These are phyloP conservation scores for Dendrolimus pini DNA, from an alignment of 2,888 invertebrate species.

Conservation along the genomic window DNA sequence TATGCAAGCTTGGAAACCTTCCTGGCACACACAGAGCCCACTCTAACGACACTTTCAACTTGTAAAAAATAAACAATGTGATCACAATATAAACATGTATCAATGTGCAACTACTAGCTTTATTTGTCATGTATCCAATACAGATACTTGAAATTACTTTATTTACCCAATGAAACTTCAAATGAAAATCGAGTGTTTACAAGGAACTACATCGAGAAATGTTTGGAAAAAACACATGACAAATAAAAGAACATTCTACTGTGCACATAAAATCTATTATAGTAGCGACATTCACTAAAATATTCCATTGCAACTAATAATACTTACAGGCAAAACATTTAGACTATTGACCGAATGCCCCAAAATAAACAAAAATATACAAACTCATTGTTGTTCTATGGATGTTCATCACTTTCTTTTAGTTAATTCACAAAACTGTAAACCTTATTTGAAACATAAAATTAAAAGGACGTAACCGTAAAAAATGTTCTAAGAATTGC, in stretches of 20 bases:
- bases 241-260: constrained; percentile 7
- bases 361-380: constrained; percentile 13
- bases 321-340: constrained; percentile 36
- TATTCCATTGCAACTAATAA: constrained; percentile 25
- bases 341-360: constrained; percentile 41
- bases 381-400: constrained; percentile 2
- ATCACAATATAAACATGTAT: constrained; percentile 20
- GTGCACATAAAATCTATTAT: constrained; percentile 33
- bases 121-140: constrained; percentile 26
- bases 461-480: constrained; percentile 5
- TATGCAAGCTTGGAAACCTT: constrained; percentile 55
- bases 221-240: constrained; percentile 28
- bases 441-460: constrained; percentile 2
- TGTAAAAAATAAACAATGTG: constrained; percentile 27
- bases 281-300: constrained; percentile 46
- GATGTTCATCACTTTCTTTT: neutral
- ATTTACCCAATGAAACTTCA: constrained; percentile 1
- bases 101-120: constrained; percentile 17
- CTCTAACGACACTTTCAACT: constrained; percentile 36
- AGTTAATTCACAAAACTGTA: neutral
- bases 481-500: constrained; percentile 27
- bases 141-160: neutral
- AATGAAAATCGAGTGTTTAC: neutral
- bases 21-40: constrained; percentile 52
- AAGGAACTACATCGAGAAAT: neutral